A percentile compares a stretch with the other conserved stretches of the same genome.
Conservation (phyloP, 2,888 invertebrate genomes). For the Apamea anceps region DNA sequence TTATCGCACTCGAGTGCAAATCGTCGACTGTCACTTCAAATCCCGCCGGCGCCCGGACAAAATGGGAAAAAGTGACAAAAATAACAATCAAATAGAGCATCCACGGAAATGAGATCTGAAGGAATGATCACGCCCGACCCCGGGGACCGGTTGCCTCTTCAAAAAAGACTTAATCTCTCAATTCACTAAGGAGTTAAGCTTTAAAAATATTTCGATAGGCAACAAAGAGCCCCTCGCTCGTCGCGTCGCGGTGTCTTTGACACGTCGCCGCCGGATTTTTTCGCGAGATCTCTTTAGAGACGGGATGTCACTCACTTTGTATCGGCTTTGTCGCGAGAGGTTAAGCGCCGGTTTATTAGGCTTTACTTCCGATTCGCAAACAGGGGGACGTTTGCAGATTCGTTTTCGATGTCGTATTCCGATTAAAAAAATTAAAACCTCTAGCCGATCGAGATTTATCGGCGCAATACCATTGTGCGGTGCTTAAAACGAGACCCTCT, state of each 20-base stretch:
- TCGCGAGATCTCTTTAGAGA: constrained; percentile 87
- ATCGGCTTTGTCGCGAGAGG: constrained; percentile 89
- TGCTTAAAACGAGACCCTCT: constrained; percentile 77
- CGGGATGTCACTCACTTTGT: constrained; percentile 90
- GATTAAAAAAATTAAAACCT: constrained; percentile 75
- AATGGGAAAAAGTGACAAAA: constrained; percentile 88
- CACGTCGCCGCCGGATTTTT: constrained; percentile 89
- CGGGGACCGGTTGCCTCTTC: constrained; percentile 91
- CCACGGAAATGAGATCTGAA: constrained; percentile 90
- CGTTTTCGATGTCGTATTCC: constrained; percentile 78
- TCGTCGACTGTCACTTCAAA: constrained; percentile 89
- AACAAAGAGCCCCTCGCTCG: constrained; percentile 87
- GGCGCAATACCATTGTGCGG: constrained; percentile 71
- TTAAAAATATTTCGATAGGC: constrained; percentile 90
- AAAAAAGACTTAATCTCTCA: constrained; percentile 91
- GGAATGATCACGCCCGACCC: constrained; percentile 89
- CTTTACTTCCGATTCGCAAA: constrained; percentile 88
- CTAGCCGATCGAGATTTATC: constrained; percentile 77
- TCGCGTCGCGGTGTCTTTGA: constrained; percentile 89
- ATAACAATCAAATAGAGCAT: constrained; percentile 90
- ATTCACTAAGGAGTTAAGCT: constrained; percentile 91
- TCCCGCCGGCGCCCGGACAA: constrained; percentile 82
- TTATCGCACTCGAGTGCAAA: constrained; percentile 89
- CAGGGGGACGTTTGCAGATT: constrained; percentile 83
- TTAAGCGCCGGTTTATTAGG: constrained; percentile 90